Evolutionary conservation across 2,113 vertebrate genomes (phyloP).

Genomic region (Sinocyclocheilus maitianheensis): DNA sequence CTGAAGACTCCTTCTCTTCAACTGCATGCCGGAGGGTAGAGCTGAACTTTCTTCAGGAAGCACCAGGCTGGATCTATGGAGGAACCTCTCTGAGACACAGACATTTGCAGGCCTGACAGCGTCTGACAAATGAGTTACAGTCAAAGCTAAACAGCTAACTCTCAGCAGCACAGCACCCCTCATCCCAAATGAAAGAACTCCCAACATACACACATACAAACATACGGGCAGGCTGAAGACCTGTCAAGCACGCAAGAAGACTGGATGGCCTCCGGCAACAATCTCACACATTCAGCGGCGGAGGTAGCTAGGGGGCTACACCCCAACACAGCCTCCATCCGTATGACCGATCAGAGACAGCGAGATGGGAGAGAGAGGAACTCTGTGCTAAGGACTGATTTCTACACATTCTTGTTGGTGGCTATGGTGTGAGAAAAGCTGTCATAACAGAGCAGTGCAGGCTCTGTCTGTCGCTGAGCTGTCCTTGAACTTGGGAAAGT

Average conservation of each 20-base stretch:
- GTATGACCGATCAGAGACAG: slow-evolving; percentile 39
- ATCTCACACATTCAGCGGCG: slow-evolving; percentile 48
- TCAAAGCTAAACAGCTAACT: slow-evolving; percentile 63
- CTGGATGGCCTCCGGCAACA: slow-evolving; percentile 60
- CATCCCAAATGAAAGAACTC: slow-evolving; percentile 57
- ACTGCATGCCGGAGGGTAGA: slow-evolving; percentile 54
- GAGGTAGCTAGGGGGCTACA: slow-evolving; percentile 45
- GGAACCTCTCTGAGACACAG: slow-evolving; percentile 57
- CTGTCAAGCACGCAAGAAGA: slow-evolving; percentile 59
- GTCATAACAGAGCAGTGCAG: slow-evolving; percentile 28
- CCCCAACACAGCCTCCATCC: slow-evolving; percentile 45
- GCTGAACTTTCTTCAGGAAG: slow-evolving; percentile 56
- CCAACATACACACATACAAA: slow-evolving; percentile 40
- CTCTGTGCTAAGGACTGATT: slow-evolving; percentile 25
- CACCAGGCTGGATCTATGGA: slow-evolving; percentile 53
- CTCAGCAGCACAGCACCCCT: slow-evolving; percentile 48
- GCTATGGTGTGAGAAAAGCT: slow-evolving; percentile 34
- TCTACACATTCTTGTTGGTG: background rate
- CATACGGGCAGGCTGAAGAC: slow-evolving; percentile 42
- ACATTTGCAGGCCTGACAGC: slow-evolving; percentile 62
- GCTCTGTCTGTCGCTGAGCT: slow-evolving; percentile 16
- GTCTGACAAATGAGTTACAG: slow-evolving; percentile 63
- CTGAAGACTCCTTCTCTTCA: slow-evolving; percentile 60
- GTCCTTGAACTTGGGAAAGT: slow-evolving; percentile 47
- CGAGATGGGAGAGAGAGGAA: slow-evolving; percentile 8